phyloP scores from a whole-genome alignment of 2,888 invertebrate genomes.

The Polydrusus cervinus region DNA sequence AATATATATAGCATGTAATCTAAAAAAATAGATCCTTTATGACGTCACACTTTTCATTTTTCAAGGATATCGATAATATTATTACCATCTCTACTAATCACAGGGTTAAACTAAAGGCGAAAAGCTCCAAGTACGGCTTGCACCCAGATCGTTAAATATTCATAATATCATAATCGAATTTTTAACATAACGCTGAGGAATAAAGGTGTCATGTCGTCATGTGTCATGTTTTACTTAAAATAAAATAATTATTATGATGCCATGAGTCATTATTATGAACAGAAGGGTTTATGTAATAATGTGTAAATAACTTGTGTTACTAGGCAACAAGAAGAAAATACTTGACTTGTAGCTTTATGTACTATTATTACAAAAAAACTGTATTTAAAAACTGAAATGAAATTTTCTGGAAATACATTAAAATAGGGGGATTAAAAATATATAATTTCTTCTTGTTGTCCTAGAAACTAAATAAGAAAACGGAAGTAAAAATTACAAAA shows the following conservation, averaged over 20 bases:
- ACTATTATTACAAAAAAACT: no score
- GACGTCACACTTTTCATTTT: neutral
- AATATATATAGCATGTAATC: no score
- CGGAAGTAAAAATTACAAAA: no score
- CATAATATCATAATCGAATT: conserved; percentile 39
- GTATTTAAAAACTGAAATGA: no score
- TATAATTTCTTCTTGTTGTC: no score
- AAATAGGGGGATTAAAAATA: no score
- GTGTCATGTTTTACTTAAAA: conserved; percentile 25
- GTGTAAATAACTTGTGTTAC: neutral
- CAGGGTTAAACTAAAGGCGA: conserved; percentile 47
- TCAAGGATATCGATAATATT: neutral
- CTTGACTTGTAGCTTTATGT: no score
- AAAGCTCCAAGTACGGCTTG: conserved; percentile 29
- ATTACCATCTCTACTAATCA: conserved; percentile 53
- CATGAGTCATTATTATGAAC: neutral
- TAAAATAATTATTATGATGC: conserved; percentile 20
- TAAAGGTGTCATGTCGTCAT: conserved; percentile 36
- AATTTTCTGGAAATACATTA: no score
- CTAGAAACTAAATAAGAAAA: no score
- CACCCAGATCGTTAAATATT: conserved; percentile 36
- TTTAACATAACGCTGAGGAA: conserved; percentile 37
- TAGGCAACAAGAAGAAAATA: no score
- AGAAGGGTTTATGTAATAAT: conserved; percentile 9
- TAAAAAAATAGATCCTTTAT: no score